Evolutionary conservation across 2,888 invertebrate species (phyloP).

Genomic region (Fissipunctia ypsillon): DNA sequence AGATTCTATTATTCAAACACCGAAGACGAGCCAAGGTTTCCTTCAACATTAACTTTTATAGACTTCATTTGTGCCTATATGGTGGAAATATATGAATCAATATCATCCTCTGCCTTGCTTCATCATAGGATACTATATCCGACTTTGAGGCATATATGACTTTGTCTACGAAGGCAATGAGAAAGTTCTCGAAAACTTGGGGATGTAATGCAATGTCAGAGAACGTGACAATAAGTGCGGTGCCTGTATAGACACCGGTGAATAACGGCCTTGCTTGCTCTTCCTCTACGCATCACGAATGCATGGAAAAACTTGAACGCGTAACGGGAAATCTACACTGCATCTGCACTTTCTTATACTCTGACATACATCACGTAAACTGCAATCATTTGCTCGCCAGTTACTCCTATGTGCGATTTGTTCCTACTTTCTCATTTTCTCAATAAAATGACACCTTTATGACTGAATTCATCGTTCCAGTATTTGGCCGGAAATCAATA

Average conservation of each 20-base stretch:
- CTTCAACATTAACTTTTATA: slow-evolving; percentile 70
- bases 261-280: slow-evolving; percentile 80
- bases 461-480: slow-evolving; percentile 20
- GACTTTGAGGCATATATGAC: slow-evolving; percentile 3
- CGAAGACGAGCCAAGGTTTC: slow-evolving; percentile 75
- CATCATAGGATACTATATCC: neutral
- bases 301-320: slow-evolving; percentile 82
- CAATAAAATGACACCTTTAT: slow-evolving; percentile 22
- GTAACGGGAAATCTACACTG: slow-evolving; percentile 79
- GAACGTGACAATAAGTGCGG: slow-evolving; percentile 77
- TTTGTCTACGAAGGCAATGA: slow-evolving; percentile 62
- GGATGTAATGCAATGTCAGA: slow-evolving; percentile 72
- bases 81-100: slow-evolving; percentile 6
- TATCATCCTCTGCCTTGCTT: slow-evolving; percentile 11
- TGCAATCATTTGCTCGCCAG: slow-evolving; percentile 67
- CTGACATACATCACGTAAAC: slow-evolving; percentile 72
- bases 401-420: slow-evolving; percentile 54
- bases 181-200: slow-evolving; percentile 73
- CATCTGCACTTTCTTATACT: slow-evolving; percentile 71
- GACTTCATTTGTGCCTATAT: slow-evolving; percentile 49
- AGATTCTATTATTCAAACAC: slow-evolving; percentile 72
- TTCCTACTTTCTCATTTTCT: slow-evolving; percentile 43
- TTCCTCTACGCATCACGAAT: slow-evolving; percentile 73
- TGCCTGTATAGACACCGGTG: slow-evolving; percentile 80
- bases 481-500: slow-evolving; percentile 50